These are phyloP conservation scores for Schrankia costaestrigalis DNA, from an alignment of 2,888 invertebrate species.

Conservation along the genomic window DNA sequence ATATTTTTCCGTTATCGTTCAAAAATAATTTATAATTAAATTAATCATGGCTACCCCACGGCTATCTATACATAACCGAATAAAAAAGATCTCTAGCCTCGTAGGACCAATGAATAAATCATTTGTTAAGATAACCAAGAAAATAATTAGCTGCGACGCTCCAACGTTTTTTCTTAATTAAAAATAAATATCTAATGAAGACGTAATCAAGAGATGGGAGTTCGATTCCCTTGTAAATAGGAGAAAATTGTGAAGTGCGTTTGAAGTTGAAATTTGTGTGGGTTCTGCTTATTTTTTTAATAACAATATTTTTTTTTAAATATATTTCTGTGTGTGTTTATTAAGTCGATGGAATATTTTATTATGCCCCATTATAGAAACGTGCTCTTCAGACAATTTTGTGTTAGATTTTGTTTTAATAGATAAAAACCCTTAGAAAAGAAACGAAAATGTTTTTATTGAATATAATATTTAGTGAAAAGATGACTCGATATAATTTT, in stretches of 20 bases:
- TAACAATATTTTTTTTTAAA: neutral
- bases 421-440: too few species aligned
- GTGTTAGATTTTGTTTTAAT: too few species aligned
- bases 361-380: too few species aligned
- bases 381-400: too few species aligned
- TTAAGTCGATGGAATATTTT: too few species aligned
- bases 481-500: too few species aligned
- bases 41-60: slow-evolving; percentile 47
- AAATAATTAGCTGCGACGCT: slow-evolving; percentile 66
- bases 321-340: neutral
- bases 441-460: too few species aligned
- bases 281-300: slow-evolving; percentile 16
- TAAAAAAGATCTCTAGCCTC: slow-evolving; percentile 42
- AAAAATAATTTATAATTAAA: slow-evolving; percentile 52
- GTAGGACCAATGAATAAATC: slow-evolving; percentile 61
- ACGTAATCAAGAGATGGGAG: slow-evolving; percentile 45
- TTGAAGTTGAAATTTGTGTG: neutral
- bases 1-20: slow-evolving; percentile 36
- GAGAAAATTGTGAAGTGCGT: slow-evolving; percentile 3
- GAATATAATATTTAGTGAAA: too few species aligned
- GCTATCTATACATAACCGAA: slow-evolving; percentile 48
- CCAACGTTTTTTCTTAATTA: slow-evolving; percentile 69
- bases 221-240: slow-evolving; percentile 25
- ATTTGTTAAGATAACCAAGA: slow-evolving; percentile 66
- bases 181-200: slow-evolving; percentile 77